A percentile compares a stretch with the other conserved stretches of the same genome.
These are phyloP conservation scores for Pagrus major DNA, from an alignment of 2,113 vertebrate species.

Conservation along the genomic window DNA sequence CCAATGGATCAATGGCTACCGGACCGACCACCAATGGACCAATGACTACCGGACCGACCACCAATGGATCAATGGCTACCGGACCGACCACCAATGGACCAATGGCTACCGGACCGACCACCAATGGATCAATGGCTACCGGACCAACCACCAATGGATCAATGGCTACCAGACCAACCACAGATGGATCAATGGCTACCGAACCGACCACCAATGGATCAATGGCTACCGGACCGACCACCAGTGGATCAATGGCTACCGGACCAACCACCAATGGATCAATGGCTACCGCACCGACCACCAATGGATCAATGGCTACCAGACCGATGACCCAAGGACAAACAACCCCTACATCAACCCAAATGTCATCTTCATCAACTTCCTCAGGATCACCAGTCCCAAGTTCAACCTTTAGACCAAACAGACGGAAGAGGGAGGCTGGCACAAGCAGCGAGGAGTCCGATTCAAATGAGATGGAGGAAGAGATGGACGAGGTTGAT, in stretches of 20 bases:
- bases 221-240: too few relatives aligned
- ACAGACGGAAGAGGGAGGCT: background rate
- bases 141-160: fast-evolving
- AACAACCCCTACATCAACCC: too few relatives aligned
- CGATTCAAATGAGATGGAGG: background rate
- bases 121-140: fast-evolving
- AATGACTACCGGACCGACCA: background rate
- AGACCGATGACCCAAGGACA: too few relatives aligned
- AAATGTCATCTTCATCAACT: too few relatives aligned
- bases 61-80: fast-evolving
- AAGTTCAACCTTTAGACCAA: too few relatives aligned
- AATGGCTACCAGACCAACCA: background rate
- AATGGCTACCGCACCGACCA: too few relatives aligned
- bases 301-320: too few relatives aligned
- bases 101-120: fast-evolving
- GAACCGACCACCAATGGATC: background rate
- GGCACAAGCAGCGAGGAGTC: fast-evolving
- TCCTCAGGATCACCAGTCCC: too few relatives aligned
- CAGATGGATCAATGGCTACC: background rate
- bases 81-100: background rate
- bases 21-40: fast-evolving
- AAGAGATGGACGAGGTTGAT: background rate
- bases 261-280: too few relatives aligned
- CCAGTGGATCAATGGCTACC: too few relatives aligned
- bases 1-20: fast-evolving